Percentiles rank a stretch among this genome's conserved stretches.
Evolutionary conservation across 2,888 invertebrate species (phyloP).

Genomic region (Oeneis ivallda): DNA sequence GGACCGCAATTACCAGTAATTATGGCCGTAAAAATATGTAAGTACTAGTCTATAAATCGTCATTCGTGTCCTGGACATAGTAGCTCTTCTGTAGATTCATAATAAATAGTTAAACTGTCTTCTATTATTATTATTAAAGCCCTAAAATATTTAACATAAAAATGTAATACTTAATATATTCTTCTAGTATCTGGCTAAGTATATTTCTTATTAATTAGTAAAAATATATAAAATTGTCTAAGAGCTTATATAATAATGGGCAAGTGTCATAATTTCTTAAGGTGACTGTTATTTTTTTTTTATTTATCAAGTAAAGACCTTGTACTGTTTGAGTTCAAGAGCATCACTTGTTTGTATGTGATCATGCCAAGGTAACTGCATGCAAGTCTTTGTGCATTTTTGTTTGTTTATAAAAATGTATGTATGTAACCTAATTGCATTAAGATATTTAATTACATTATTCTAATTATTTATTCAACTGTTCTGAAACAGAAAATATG

Average conservation of each 20-base stretch:
- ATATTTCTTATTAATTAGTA: neutral
- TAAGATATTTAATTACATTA: neutral
- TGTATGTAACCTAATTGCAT: constrained; percentile 13
- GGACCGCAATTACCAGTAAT: constrained; percentile 14
- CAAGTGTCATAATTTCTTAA: neutral
- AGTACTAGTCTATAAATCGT: constrained; percentile 22
- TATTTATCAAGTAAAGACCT: constrained; percentile 18
- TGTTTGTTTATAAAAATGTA: constrained; percentile 16
- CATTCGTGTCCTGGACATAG: neutral
- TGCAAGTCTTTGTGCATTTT: constrained; percentile 16
- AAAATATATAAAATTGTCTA: neutral
- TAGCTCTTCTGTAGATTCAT: neutral
- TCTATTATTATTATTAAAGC: neutral
- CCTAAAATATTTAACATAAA: neutral
- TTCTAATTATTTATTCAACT: constrained; percentile 4
- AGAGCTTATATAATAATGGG: neutral
- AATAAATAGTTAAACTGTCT: neutral
- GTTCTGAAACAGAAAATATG: neutral
- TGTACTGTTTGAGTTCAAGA: constrained; percentile 24
- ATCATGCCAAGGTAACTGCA: constrained; percentile 29
- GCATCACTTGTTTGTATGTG: constrained; percentile 17
- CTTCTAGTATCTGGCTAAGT: neutral
- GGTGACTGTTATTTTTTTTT: neutral
- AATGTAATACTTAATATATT: neutral
- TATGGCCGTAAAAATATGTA: constrained; percentile 37